Evolutionary conservation across 2,888 invertebrate genomes (phyloP).

Genomic region (Scrobipalpa atriplicella): DNA sequence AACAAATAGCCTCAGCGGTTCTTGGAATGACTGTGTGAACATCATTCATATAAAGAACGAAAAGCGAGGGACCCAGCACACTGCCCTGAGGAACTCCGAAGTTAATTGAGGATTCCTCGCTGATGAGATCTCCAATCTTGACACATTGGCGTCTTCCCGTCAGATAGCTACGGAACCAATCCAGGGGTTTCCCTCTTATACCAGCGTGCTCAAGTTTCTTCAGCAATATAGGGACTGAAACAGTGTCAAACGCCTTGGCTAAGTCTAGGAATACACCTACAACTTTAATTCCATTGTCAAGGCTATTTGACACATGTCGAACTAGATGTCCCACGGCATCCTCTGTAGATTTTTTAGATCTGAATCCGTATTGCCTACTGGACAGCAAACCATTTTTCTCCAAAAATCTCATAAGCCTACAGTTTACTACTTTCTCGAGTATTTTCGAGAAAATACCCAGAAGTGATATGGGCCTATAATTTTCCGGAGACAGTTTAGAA

Average conservation of each 20-base stretch:
- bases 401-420: too few species aligned
- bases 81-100: neutral
- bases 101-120: neutral
- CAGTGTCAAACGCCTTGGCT: neutral
- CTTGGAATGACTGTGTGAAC: neutral
- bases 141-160: neutral
- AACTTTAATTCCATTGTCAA: neutral
- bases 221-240: too few species aligned
- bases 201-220: too few species aligned
- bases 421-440: too few species aligned
- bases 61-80: conserved; percentile 12
- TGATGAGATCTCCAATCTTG: neutral
- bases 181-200: neutral
- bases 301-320: too few species aligned
- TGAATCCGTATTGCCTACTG: too few species aligned
- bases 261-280: neutral
- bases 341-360: too few species aligned
- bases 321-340: too few species aligned
- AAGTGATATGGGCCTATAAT: too few species aligned
- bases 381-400: too few species aligned
- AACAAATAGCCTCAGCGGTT: neutral
- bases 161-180: neutral
- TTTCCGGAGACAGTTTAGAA: too few species aligned
- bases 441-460: too few species aligned
- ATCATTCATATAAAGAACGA: neutral